Conservation (phyloP, 1,140 invertebrate genomes). For the Zeugodacus cucurbitae region DNA sequence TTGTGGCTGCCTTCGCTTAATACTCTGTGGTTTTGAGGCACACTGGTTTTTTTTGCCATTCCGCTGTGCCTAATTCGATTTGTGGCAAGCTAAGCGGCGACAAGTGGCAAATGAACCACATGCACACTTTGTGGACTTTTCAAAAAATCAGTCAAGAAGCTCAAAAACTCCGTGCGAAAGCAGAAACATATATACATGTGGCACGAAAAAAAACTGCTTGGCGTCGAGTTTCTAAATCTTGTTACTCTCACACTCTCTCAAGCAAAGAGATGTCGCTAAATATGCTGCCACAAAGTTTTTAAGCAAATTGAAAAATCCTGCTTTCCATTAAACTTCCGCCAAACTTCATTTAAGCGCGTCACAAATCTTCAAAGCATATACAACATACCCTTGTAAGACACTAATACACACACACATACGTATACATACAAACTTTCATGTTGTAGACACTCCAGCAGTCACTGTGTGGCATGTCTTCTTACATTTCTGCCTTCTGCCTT, state of each 20-base stretch:
- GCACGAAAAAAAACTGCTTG: neutral
- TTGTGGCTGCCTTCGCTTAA: neutral
- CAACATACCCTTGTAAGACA: neutral
- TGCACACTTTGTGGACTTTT: neutral
- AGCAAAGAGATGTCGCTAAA: too few species aligned
- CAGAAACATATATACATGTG: too few species aligned
- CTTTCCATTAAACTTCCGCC: neutral
- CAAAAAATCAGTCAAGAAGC: neutral
- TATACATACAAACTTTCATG: neutral
- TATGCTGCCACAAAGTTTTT: neutral
- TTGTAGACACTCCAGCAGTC: neutral
- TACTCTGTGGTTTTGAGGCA: neutral
- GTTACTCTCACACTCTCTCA: neutral
- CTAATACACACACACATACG: neutral
- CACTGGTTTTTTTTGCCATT: neutral
- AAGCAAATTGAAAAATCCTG: slow-evolving; percentile 27
- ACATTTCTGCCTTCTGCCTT: neutral
- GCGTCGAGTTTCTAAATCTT: neutral
- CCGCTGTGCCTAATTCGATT: slow-evolving; percentile 1
- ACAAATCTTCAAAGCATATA: neutral
- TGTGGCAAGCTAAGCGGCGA: slow-evolving; percentile 13
- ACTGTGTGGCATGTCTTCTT: neutral
- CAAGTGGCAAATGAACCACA: slow-evolving; percentile 25
- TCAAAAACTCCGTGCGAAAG: neutral
- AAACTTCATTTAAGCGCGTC: neutral